Evolutionary conservation across 64 coral and sea anemone genomes (phyloP).

Genomic region (Anthopleura sola): DNA sequence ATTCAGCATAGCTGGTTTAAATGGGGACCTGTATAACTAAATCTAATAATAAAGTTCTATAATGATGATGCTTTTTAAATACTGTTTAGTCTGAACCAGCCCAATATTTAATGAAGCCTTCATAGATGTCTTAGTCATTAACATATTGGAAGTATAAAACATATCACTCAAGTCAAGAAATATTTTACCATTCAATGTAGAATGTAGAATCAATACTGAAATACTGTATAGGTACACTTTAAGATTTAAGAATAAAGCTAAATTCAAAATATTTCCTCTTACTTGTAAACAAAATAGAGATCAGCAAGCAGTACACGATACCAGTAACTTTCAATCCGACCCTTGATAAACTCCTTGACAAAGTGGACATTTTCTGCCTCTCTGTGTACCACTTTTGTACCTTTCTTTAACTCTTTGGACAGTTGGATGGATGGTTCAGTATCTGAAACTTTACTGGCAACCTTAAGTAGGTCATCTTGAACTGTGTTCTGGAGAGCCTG

Average conservation of each 20-base stretch:
- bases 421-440: constrained; percentile 62
- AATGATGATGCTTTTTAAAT: no score
- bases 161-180: no score
- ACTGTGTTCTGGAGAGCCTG: constrained; percentile 55
- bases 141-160: not conserved
- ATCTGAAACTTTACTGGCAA: constrained; percentile 50
- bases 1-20: no score
- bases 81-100: no score
- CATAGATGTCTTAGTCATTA: not conserved
- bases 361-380: constrained; percentile 87
- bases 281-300: constrained; percentile 92
- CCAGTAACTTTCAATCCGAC: constrained; percentile 66
- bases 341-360: constrained; percentile 82
- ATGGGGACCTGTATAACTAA: no score
- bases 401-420: constrained; percentile 81
- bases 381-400: constrained; percentile 71
- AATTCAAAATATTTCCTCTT: constrained; percentile 19
- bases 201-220: no score
- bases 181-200: no score
- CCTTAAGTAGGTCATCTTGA: constrained; percentile 35
- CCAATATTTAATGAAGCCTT: not conserved
- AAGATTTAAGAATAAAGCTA: no score
- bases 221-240: no score
- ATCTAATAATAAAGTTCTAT: no score
- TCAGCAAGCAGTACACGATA: constrained; percentile 81